These are phyloP conservation scores for Spisula subtruncata DNA, from an alignment of 2,888 invertebrate species.

Conservation along the genomic window DNA sequence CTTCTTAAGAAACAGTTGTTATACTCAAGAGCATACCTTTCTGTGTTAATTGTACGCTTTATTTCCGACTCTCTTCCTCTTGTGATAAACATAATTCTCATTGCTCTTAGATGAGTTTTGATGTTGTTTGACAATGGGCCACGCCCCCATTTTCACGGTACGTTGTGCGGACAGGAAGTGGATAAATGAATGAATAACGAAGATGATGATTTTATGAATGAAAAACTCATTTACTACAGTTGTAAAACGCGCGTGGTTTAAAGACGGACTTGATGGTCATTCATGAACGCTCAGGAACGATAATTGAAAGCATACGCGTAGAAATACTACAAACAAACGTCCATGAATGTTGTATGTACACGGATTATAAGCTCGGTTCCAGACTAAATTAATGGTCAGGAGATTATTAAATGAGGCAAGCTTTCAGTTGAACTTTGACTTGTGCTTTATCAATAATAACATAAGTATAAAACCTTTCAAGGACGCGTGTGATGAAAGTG, in stretches of 20 bases:
- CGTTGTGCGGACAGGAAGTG: constrained; percentile 23
- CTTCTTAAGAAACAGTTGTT: constrained; percentile 9
- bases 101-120: constrained; percentile 11
- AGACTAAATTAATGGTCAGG: not conserved
- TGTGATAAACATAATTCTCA: not conserved
- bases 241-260: constrained; percentile 24
- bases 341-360: too few species aligned
- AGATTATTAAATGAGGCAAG: not conserved
- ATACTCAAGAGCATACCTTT: not conserved
- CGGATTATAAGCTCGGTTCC: not conserved
- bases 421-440: not conserved
- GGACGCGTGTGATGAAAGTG: too few species aligned
- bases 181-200: constrained; percentile 31
- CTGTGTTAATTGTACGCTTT: not conserved
- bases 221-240: constrained; percentile 26
- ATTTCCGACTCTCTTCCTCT: not conserved
- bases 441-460: too few species aligned
- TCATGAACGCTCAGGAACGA: not conserved
- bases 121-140: constrained; percentile 24
- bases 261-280: constrained; percentile 11
- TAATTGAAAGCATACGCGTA: not conserved
- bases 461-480: too few species aligned
- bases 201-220: constrained; percentile 32
- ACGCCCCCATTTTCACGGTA: constrained; percentile 38
- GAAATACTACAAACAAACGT: not conserved